These are phyloP conservation scores for Hippoglossus stenolepis DNA, from an alignment of 2,113 vertebrate species.

Conservation along the genomic window DNA sequence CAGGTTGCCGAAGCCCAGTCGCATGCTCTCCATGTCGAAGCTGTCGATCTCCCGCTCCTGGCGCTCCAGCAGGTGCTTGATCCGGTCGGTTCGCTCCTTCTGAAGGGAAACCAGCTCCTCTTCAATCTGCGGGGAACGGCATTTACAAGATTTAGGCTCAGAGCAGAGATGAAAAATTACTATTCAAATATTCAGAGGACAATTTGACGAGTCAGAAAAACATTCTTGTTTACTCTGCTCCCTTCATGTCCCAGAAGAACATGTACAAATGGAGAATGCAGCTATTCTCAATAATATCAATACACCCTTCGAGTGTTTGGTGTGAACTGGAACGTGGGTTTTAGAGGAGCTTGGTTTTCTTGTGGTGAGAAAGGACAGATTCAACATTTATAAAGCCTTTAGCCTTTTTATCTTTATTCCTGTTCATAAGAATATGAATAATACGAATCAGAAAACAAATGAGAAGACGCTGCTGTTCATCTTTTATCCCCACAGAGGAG, in stretches of 20 bases:
- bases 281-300: no score
- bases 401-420: background rate
- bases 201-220: no score
- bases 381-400: background rate
- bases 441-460: background rate
- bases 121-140: conserved; percentile 87
- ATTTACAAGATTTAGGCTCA: background rate
- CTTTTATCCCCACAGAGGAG: background rate
- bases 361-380: background rate
- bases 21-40: conserved; percentile 97
- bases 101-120: conserved; percentile 98
- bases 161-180: no score
- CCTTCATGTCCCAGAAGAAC: no score
- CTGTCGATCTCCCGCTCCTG: conserved; percentile 94
- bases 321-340: no score
- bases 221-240: no score
- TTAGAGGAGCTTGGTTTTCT: no score
- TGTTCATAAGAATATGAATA: background rate
- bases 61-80: conserved; percentile 94
- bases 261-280: no score
- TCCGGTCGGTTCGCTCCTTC: conserved; percentile 97
- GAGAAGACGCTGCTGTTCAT: background rate
- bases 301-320: no score
- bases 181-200: no score
- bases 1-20: conserved; percentile 95